phyloP scores from a whole-genome alignment of 2,797 vertebrate species.

The Paramormyrops hopkinsi region DNA sequence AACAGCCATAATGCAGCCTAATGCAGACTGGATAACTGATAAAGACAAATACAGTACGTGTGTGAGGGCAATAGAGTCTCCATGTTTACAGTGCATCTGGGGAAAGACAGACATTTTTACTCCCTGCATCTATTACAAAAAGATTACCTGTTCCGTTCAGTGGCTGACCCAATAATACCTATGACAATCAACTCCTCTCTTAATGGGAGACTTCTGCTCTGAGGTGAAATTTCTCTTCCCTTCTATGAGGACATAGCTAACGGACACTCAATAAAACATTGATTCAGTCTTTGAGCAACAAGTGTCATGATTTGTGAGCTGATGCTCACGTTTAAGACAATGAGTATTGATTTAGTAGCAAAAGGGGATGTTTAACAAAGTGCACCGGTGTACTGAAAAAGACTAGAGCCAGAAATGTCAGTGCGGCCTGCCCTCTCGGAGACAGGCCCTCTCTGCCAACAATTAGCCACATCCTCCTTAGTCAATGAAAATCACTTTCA shows the following conservation, averaged over 20 bases:
- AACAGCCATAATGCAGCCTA: neutral
- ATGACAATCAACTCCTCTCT: neutral
- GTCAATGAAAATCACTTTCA: neutral
- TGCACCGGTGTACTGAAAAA: neutral
- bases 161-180: neutral
- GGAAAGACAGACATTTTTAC: neutral
- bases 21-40: neutral
- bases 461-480: neutral
- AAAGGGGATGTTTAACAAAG: neutral
- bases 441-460: neutral
- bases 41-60: neutral
- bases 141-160: neutral
- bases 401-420: neutral
- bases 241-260: neutral
- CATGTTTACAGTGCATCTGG: neutral
- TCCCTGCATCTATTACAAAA: neutral
- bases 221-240: neutral
- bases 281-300: neutral
- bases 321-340: slow-evolving; percentile 3
- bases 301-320: neutral
- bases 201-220: neutral
- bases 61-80: neutral
- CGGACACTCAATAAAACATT: slow-evolving; percentile 6
- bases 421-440: neutral
- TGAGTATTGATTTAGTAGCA: neutral